Conservation (phyloP, 1,140 invertebrate genomes). For the Paracyclopina nana region DNA sequence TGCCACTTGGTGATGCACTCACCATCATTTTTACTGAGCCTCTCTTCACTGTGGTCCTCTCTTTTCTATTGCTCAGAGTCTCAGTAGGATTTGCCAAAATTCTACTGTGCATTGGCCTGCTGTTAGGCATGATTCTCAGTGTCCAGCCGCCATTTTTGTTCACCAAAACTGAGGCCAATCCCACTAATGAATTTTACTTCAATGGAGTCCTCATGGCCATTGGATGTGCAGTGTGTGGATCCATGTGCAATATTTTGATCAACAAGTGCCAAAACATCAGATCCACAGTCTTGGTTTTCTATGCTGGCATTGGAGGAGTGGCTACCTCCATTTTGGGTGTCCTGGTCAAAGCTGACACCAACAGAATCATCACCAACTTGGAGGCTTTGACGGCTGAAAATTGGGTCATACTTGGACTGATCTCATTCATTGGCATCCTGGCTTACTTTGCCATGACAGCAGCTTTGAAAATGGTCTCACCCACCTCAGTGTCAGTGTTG, state of each 20-base stretch:
- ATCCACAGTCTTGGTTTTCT: neutral
- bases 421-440: neutral
- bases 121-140: conserved; percentile 6
- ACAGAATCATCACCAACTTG: neutral
- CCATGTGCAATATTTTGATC: neutral
- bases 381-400: neutral
- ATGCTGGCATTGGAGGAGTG: neutral
- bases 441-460: conserved; percentile 7
- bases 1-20: conserved; percentile 10
- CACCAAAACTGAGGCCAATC: too few relatives aligned
- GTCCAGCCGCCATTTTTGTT: conserved; percentile 11
- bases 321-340: neutral
- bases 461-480: neutral
- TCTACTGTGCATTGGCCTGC: neutral
- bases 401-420: neutral
- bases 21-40: conserved; percentile 11
- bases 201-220: neutral
- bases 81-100: neutral
- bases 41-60: conserved; percentile 12
- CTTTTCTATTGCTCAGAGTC: neutral
- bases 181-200: neutral
- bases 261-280: neutral
- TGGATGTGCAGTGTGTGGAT: neutral
- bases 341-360: neutral
- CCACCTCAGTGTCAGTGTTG: conserved; percentile 4